Conservation (phyloP, 1,140 invertebrate genomes). For the Hypsibius dujardini region DNA sequence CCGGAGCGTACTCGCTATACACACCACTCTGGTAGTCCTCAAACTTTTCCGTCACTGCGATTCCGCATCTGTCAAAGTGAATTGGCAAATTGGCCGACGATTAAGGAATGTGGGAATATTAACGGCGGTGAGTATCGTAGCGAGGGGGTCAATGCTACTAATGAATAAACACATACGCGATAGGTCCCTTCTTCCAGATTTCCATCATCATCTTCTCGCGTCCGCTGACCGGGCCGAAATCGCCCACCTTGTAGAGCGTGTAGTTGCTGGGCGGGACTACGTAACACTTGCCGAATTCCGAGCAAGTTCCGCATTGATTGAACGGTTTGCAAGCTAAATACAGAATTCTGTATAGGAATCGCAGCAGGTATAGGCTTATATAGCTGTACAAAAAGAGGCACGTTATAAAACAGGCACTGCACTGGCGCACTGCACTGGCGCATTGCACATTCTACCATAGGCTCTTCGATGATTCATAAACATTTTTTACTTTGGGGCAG, state of each 20-base stretch:
- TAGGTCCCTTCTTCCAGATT: slow-evolving; percentile 37
- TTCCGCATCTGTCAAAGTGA: slow-evolving; percentile 28
- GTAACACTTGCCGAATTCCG: slow-evolving; percentile 31
- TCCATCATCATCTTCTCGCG: slow-evolving; percentile 39
- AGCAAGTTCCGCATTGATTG: slow-evolving; percentile 37
- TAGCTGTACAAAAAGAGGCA: no score
- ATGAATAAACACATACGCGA: slow-evolving; percentile 34
- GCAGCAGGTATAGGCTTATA: no score
- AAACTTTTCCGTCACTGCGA: slow-evolving; percentile 34
- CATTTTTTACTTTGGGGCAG: no score
- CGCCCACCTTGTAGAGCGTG: slow-evolving; percentile 37
- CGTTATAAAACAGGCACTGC: no score
- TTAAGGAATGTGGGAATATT: no score
- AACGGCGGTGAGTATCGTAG: no score
- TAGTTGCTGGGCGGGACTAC: slow-evolving; percentile 33
- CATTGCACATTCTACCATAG: no score
- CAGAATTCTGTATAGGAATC: no score
- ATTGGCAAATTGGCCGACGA: neutral
- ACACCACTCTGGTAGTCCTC: slow-evolving; percentile 37
- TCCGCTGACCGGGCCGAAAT: slow-evolving; percentile 35
- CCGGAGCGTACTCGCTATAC: slow-evolving; percentile 31
- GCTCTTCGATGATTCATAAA: no score
- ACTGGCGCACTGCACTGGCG: no score
- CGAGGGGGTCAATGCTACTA: no score
- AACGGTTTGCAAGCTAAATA: slow-evolving; percentile 35